These are phyloP conservation scores for Lepidochitona cinerea DNA, from an alignment of 2,888 invertebrate species.

Conservation along the genomic window DNA sequence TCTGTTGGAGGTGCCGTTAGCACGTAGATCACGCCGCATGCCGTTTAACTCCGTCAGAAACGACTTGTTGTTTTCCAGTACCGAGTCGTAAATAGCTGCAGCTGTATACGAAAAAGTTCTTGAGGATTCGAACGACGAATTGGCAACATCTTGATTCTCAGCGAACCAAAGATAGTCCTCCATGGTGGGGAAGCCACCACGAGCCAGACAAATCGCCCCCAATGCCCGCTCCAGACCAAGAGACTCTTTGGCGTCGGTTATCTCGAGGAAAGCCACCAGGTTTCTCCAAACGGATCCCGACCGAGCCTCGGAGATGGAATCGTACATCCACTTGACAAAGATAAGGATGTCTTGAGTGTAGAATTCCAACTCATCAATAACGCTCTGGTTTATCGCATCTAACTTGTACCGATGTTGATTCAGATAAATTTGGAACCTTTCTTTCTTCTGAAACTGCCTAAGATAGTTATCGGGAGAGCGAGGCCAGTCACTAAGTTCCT, in stretches of 20 bases:
- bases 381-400: conserved; percentile 43
- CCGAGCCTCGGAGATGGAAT: conserved; percentile 68
- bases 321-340: conserved; percentile 59
- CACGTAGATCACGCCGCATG: neutral
- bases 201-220: conserved; percentile 55
- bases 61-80: conserved; percentile 10
- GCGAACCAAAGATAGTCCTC: conserved; percentile 55
- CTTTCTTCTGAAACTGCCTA: conserved; percentile 44
- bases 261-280: conserved; percentile 59
- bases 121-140: conserved; percentile 53
- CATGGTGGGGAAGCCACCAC: conserved; percentile 46
- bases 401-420: conserved; percentile 53
- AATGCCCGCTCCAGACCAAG: conserved; percentile 57
- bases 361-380: conserved; percentile 54
- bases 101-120: conserved; percentile 51
- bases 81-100: conserved; percentile 42
- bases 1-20: neutral
- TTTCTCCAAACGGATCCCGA: conserved; percentile 55
- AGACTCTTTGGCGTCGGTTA: conserved; percentile 55
- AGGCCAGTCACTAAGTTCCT: conserved; percentile 50
- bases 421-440: conserved; percentile 44
- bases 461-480: conserved; percentile 27
- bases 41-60: neutral
- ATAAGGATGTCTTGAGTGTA: conserved; percentile 56
- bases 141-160: conserved; percentile 55